Evolutionary conservation across 2,113 vertebrate genomes (phyloP), one percentile per base, ranked within the genome.

Genomic region (Psephotus haematonotus): DNA sequence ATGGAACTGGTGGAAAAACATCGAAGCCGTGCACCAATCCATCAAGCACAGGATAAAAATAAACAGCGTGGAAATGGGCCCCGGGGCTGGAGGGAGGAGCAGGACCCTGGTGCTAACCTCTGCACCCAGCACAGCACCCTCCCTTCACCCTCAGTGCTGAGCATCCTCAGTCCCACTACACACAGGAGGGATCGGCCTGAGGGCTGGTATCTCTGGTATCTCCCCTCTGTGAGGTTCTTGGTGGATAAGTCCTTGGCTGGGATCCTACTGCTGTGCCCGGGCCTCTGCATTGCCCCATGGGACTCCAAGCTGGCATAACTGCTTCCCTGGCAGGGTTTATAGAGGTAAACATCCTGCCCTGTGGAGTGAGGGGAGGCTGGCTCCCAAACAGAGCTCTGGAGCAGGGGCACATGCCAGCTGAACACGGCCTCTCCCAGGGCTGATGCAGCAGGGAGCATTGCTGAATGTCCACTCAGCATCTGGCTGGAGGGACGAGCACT

Each of bases 31-130:
- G n/a, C 67, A 33, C 41, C 1, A 7, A 94, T 92, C 91, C 84
- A 74, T 92, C 75, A 62, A 46, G 68, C 2, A 5, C 3, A 8
- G 91, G 95, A 86, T 94, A 96, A 97, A 96, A 95, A 96, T 96
- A 94, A 95, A 23, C 67, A 37, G 67, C 3, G 2, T n/a, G 81
- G n/a, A 64, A 31, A 85, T 46, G 2, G 39, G 70, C 63, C 74
- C 85, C 1, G 5, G 62, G 74, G 77, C 50, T 71, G 89, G 68
- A 2, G 1, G 53, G 37, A 25, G 83, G 65, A 47, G 62, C 64
- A 84, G 89, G 74, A 85, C 47, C 69, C 44, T 1, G 0, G 18
- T 2, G 3, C 76, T 71, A 72, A 71, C 65, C 82, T 82, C 65
- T 11, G 4, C 59, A 63, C 57, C 53, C 2, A 1, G 4, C 17